These are phyloP conservation scores for Catocala nupta DNA, from an alignment of 2,888 invertebrate species.

Conservation along the genomic window DNA sequence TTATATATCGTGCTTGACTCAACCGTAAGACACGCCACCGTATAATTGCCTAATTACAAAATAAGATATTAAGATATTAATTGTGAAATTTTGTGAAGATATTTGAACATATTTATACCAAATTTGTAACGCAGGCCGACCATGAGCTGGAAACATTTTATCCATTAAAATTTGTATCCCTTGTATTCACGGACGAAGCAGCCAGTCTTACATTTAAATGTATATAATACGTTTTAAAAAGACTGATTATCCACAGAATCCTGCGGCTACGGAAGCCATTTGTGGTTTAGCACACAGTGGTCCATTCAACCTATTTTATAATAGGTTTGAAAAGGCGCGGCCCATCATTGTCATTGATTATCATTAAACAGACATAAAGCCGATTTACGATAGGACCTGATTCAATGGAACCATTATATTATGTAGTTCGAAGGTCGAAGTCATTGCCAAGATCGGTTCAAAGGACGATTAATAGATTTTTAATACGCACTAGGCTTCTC, in stretches of 20 bases:
- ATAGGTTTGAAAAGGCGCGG: constrained; percentile 70
- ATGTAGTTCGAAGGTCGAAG: constrained; percentile 66
- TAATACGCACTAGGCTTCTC: constrained; percentile 2
- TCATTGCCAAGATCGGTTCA: constrained; percentile 76
- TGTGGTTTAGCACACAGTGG: constrained; percentile 62
- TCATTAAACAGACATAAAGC: constrained; percentile 78
- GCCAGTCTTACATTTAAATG: too few relatives aligned
- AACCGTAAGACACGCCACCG: too few relatives aligned
- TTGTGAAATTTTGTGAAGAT: too few relatives aligned
- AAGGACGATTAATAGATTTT: constrained; percentile 47
- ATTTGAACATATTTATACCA: too few relatives aligned
- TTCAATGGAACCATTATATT: constrained; percentile 67
- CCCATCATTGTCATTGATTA: constrained; percentile 69
- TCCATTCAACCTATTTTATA: constrained; percentile 64
- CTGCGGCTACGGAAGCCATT: constrained; percentile 71
- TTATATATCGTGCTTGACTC: too few relatives aligned
- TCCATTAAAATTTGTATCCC: too few relatives aligned
- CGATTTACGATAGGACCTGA: constrained; percentile 66
- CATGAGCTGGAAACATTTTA: too few relatives aligned
- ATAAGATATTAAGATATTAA: too few relatives aligned
- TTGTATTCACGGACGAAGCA: too few relatives aligned
- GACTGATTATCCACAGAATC: constrained; percentile 28
- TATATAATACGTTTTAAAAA: not conserved
- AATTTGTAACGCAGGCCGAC: too few relatives aligned
- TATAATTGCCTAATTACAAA: too few relatives aligned